These are phyloP conservation scores for Brachionus manjavacas DNA, from an alignment of 1,140 invertebrate genomes.

Conservation along the genomic window DNA sequence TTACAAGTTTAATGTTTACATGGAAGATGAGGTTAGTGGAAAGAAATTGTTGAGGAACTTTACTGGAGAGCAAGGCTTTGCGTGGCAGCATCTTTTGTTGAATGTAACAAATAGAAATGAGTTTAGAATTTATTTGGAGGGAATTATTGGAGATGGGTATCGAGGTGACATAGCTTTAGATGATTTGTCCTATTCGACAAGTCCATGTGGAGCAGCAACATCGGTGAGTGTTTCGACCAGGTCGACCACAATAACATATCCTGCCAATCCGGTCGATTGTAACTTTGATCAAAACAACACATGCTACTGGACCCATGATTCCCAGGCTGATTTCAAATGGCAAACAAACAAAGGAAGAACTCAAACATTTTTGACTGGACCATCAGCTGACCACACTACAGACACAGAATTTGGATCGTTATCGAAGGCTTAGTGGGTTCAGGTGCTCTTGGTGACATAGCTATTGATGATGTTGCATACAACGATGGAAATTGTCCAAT, in stretches of 20 bases:
- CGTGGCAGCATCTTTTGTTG: constrained; percentile 47
- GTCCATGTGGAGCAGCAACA: background rate
- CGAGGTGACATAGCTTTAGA: constrained; percentile 49
- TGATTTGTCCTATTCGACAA: constrained; percentile 45
- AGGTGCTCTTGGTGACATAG: constrained; percentile 47
- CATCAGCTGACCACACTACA: constrained; percentile 48
- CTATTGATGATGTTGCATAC: constrained; percentile 50
- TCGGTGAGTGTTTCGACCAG: background rate
- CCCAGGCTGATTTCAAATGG: constrained; percentile 48
- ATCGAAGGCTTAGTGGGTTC: constrained; percentile 46
- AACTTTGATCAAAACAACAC: constrained; percentile 44
- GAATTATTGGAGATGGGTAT: constrained; percentile 42
- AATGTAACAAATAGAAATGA: constrained; percentile 46
- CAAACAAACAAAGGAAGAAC: constrained; percentile 45
- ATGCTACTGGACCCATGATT: constrained; percentile 48
- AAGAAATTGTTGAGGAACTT: constrained; percentile 43
- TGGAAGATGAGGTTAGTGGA: background rate
- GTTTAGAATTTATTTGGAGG: constrained; percentile 27
- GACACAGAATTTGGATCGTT: constrained; percentile 58
- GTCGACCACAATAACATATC: constrained; percentile 39
- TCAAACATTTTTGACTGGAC: constrained; percentile 46
- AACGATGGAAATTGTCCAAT: constrained; percentile 46
- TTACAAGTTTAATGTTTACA: constrained; percentile 11
- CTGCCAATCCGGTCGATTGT: constrained; percentile 43
- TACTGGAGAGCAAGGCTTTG: constrained; percentile 49